Conservation (phyloP, 1,140 invertebrate genomes). For the Drosophila eugracilis region DNA sequence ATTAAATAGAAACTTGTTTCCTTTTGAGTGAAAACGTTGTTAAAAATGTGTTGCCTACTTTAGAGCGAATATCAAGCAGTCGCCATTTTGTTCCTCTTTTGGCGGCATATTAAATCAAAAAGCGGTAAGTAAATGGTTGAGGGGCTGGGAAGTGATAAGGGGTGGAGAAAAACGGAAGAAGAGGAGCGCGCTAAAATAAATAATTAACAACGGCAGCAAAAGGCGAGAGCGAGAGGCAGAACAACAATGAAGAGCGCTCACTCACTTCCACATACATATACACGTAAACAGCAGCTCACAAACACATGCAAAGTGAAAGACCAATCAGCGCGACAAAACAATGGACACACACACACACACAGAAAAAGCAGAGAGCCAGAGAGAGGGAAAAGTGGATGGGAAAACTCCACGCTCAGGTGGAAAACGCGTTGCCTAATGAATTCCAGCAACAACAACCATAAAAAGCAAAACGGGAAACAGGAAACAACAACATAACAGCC, state of each 20-base stretch:
- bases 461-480: slow-evolving; percentile 7
- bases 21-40: not conserved
- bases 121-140: slow-evolving; percentile 40
- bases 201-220: slow-evolving; percentile 65
- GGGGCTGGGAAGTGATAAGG: not conserved
- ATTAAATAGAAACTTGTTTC: too few species aligned
- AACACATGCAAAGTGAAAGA: slow-evolving; percentile 61
- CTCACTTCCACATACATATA: slow-evolving; percentile 20
- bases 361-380: not conserved
- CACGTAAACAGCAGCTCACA: slow-evolving; percentile 25
- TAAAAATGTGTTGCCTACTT: slow-evolving; percentile 39
- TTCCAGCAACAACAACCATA: slow-evolving; percentile 42
- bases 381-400: slow-evolving; percentile 4
- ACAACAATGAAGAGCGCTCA: slow-evolving; percentile 43
- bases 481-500: slow-evolving; percentile 42
- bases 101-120: slow-evolving; percentile 69
- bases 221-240: slow-evolving; percentile 48
- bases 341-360: slow-evolving; percentile 64
- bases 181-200: slow-evolving; percentile 69
- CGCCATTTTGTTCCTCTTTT: slow-evolving; percentile 52
- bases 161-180: slow-evolving; percentile 1
- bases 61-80: slow-evolving; percentile 7
- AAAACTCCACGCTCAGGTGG: slow-evolving; percentile 63
- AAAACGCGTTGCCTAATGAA: slow-evolving; percentile 71
- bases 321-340: slow-evolving; percentile 82